Percentiles rank a stretch among this genome's conserved stretches.
phyloP scores from a whole-genome alignment of 2,888 invertebrate species.

The Eristalis intricaria region DNA sequence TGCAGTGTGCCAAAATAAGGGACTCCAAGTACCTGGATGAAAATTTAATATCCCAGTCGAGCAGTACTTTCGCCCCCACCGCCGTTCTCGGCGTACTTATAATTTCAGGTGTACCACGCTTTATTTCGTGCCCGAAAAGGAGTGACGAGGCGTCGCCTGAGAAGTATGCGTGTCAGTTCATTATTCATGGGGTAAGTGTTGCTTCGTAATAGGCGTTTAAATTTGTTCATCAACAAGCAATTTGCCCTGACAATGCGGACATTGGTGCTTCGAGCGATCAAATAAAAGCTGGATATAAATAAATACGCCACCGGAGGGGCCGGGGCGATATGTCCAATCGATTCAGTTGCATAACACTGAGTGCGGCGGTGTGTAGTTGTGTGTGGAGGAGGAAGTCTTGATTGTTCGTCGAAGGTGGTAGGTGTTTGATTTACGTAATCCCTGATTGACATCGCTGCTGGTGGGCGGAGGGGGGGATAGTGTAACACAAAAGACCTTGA shows the following conservation, averaged over 20 bases:
- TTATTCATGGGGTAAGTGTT: conserved; percentile 8
- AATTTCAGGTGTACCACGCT: background rate
- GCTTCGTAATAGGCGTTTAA: conserved; percentile 6
- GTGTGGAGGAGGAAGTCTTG: background rate
- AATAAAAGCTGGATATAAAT: background rate
- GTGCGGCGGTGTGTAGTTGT: background rate
- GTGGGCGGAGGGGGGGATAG: background rate
- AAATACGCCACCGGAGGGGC: background rate
- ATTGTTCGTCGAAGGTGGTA: background rate
- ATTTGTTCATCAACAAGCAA: conserved; percentile 26
- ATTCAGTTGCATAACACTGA: conserved; percentile 7
- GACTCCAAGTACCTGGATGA: background rate
- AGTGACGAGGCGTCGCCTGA: background rate
- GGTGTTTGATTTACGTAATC: background rate
- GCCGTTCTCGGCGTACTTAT: background rate
- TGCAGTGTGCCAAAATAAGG: background rate
- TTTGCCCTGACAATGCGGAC: background rate
- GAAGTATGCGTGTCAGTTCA: background rate
- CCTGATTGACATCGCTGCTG: background rate
- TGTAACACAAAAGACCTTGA: background rate
- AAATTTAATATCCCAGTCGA: background rate
- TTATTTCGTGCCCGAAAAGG: background rate
- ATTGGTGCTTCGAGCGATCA: background rate
- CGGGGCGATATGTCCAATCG: conserved; percentile 2
- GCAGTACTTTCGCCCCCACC: background rate